phyloP scores from a whole-genome alignment of 35 echinoderm and acorn worm species.

The Stichopus chloronotus region DNA sequence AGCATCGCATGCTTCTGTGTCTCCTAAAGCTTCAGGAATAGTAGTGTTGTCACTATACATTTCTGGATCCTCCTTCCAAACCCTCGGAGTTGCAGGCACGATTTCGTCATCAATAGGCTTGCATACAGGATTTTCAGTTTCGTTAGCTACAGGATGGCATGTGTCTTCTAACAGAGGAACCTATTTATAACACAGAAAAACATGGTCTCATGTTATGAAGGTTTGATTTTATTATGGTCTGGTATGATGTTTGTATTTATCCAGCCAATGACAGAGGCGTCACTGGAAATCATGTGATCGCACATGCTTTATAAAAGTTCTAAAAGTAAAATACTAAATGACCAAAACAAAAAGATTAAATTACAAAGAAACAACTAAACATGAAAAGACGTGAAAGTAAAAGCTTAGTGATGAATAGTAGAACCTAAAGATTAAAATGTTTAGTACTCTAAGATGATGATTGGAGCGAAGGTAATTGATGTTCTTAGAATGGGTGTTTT shows the following conservation, averaged over 20 bases:
- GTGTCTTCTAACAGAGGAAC: not conserved
- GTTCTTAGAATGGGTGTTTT: no score
- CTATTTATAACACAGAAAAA: not conserved
- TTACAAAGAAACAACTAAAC: no score
- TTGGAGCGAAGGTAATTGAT: no score
- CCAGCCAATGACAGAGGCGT: no score
- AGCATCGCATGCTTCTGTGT: not conserved
- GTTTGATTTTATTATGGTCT: not conserved
- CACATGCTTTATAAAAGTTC: no score
- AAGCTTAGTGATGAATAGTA: no score
- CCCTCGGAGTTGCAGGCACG: not conserved
- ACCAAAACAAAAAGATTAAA: no score
- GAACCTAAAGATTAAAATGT: no score
- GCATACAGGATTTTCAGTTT: conserved; percentile 12
- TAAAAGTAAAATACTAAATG: no score
- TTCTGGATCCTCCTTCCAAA: conserved; percentile 13
- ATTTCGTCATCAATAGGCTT: not conserved
- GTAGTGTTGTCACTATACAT: not conserved
- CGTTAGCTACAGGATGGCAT: not conserved
- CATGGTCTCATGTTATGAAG: not conserved
- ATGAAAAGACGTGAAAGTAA: no score
- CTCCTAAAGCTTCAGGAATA: not conserved
- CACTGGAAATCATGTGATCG: no score
- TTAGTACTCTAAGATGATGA: no score
- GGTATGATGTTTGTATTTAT: not conserved